Conservation (phyloP, 2,888 invertebrate species). For the Drosophila siamana region DNA sequence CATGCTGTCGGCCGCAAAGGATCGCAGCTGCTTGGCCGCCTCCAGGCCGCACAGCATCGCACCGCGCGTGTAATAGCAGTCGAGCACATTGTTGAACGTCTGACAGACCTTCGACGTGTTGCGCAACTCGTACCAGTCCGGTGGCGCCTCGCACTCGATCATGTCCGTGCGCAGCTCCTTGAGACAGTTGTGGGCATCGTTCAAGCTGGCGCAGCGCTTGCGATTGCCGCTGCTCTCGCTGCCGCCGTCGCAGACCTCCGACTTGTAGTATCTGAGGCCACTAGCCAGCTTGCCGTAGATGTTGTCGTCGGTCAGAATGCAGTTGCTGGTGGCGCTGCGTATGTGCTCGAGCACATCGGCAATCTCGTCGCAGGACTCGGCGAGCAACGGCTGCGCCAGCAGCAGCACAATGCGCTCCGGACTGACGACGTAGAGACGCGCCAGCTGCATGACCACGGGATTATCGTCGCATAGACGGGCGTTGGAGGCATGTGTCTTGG, state of each 20-base stretch:
- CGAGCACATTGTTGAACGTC: slow-evolving; percentile 85
- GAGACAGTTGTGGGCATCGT: slow-evolving; percentile 83
- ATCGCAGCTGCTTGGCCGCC: slow-evolving; percentile 84
- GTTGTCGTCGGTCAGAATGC: slow-evolving; percentile 84
- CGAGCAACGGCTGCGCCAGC: slow-evolving; percentile 84
- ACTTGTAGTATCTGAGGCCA: slow-evolving; percentile 85
- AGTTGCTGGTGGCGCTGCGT: slow-evolving; percentile 83
- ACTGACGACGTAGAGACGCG: slow-evolving; percentile 86
- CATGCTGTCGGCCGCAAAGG: slow-evolving; percentile 76
- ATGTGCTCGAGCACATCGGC: slow-evolving; percentile 83
- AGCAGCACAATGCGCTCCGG: slow-evolving; percentile 87
- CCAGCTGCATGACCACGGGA: slow-evolving; percentile 86
- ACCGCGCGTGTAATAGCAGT: slow-evolving; percentile 86
- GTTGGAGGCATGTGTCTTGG: neutral
- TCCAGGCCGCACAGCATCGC: slow-evolving; percentile 86
- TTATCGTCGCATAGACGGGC: slow-evolving; percentile 83
- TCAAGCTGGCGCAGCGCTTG: slow-evolving; percentile 76
- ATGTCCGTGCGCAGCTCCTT: slow-evolving; percentile 86
- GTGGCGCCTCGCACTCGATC: slow-evolving; percentile 86
- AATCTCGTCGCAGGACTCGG: slow-evolving; percentile 71
- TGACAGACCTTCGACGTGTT: slow-evolving; percentile 85
- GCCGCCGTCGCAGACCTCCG: slow-evolving; percentile 84
- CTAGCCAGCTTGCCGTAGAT: slow-evolving; percentile 86
- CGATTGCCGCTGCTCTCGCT: slow-evolving; percentile 35
- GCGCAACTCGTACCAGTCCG: slow-evolving; percentile 87